Percentiles rank a stretch among this genome's conserved stretches.
Evolutionary conservation across 2,888 invertebrate species (phyloP).

Genomic region (Hemithea aestivaria): DNA sequence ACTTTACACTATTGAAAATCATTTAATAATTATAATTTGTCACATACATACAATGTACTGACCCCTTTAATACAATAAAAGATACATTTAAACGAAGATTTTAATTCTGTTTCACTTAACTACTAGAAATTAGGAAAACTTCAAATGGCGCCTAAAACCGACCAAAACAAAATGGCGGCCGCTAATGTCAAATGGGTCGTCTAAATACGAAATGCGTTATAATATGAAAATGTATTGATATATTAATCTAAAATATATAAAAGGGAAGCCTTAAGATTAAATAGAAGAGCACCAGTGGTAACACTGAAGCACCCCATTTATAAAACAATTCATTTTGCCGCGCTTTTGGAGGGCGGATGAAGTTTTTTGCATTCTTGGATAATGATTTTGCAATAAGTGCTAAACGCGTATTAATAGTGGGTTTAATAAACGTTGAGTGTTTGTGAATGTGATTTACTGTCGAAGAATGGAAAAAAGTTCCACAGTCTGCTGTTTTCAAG

Average conservation of each 20-base stretch:
- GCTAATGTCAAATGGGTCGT: constrained; percentile 16
- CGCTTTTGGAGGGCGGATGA: too few relatives aligned
- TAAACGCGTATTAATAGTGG: too few relatives aligned
- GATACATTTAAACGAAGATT: not conserved
- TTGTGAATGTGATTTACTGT: too few relatives aligned
- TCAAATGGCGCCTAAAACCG: constrained; percentile 1
- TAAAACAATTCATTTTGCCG: too few relatives aligned
- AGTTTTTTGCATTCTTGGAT: too few relatives aligned
- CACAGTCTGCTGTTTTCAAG: too few relatives aligned
- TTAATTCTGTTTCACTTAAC: constrained; percentile 16
- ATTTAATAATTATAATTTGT: constrained; percentile 31
- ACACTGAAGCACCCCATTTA: constrained; percentile 61
- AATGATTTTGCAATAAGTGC: too few relatives aligned
- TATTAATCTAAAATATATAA: constrained; percentile 42
- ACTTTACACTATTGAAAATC: constrained; percentile 54
- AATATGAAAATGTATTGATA: constrained; percentile 22
- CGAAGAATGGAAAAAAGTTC: too few relatives aligned
- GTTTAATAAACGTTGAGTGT: too few relatives aligned
- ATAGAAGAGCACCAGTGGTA: constrained; percentile 52
- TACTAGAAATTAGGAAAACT: constrained; percentile 17
- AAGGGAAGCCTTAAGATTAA: constrained; percentile 43
- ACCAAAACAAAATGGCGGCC: constrained; percentile 1
- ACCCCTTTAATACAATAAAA: constrained; percentile 8
- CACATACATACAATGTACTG: constrained; percentile 6
- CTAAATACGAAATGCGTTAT: constrained; percentile 26